A percentile compares a stretch with the other conserved stretches of the same genome.
Evolutionary conservation across 2,113 vertebrate species (phyloP).

Genomic region (Tapirus terrestris): DNA sequence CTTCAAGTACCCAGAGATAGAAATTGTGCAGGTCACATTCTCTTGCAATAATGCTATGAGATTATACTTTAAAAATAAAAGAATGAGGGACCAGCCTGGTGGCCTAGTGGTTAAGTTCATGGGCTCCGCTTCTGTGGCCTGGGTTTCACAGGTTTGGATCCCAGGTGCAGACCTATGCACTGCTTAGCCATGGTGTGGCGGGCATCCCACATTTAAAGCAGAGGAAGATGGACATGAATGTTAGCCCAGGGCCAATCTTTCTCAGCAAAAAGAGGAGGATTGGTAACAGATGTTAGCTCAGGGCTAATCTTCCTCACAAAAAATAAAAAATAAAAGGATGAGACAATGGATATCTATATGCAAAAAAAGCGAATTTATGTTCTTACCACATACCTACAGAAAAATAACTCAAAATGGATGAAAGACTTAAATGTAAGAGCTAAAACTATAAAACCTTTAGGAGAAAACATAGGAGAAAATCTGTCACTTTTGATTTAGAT

Average conservation of each 20-base stretch:
- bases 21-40: not conserved
- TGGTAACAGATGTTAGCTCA: too few species aligned
- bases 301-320: too few species aligned
- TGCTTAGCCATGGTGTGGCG: too few species aligned
- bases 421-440: not conserved
- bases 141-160: too few species aligned
- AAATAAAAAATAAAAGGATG: not conserved
- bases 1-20: not conserved
- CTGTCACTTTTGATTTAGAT: not conserved
- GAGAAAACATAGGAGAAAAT: not conserved
- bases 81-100: not conserved
- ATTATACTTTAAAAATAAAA: not conserved
- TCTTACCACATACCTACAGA: not conserved
- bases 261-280: too few species aligned
- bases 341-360: not conserved
- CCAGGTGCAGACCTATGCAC: too few species aligned
- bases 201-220: too few species aligned
- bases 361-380: not conserved
- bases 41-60: not conserved
- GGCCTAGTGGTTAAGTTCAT: too few species aligned
- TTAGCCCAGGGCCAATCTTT: too few species aligned
- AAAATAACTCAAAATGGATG: not conserved
- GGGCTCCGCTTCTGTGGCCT: too few species aligned
- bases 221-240: too few species aligned
- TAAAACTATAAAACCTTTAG: not conserved